These are phyloP conservation scores for Uloborus diversus DNA, from an alignment of 1,140 invertebrate species.

Conservation along the genomic window DNA sequence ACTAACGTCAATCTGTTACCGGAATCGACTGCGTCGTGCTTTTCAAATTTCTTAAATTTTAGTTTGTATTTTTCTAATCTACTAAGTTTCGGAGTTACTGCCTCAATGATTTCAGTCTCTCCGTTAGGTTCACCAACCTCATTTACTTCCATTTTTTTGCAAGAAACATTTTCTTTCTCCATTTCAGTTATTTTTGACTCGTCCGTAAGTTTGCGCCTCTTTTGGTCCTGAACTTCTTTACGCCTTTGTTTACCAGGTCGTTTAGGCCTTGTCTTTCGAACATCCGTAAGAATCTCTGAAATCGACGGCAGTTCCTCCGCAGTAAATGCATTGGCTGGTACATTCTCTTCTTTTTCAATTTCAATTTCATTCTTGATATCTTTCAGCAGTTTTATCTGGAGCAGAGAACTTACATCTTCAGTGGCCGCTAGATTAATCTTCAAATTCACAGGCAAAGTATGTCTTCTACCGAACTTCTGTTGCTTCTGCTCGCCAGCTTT, in stretches of 20 bases:
- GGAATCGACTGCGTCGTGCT: conserved; percentile 6
- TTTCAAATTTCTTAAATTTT: conserved; percentile 26
- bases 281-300: conserved; percentile 17
- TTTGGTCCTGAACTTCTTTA: not conserved
- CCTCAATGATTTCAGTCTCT: not conserved
- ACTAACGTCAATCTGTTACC: conserved; percentile 25
- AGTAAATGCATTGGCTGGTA: too few species aligned
- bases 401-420: not conserved
- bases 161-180: not conserved
- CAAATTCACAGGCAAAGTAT: conserved; percentile 24
- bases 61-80: conserved; percentile 34
- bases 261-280: conserved; percentile 32
- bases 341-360: not conserved
- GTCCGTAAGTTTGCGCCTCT: not conserved
- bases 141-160: not conserved
- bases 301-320: too few species aligned
- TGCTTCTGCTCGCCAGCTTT: not conserved
- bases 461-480: not conserved
- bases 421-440: conserved; percentile 19
- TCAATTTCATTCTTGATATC: conserved; percentile 1
- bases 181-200: not conserved
- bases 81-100: not conserved
- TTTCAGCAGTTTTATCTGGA: conserved; percentile 10
- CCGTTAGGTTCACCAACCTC: not conserved
- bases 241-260: conserved; percentile 8